These are phyloP conservation scores for Cardinalis cardinalis DNA, from an alignment of 2,113 vertebrate species.

Conservation along the genomic window DNA sequence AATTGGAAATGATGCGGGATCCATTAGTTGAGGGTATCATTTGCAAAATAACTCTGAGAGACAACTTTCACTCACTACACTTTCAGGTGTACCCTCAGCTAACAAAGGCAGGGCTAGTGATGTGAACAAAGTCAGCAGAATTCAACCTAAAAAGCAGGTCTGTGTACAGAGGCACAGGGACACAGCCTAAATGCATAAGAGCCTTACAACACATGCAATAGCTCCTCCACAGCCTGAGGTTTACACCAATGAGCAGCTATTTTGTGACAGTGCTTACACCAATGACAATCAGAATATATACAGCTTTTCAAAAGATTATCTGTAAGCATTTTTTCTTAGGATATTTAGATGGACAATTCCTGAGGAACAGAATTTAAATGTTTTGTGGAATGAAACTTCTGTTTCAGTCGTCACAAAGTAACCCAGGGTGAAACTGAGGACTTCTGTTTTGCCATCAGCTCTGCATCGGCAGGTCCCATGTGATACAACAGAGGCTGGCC, in stretches of 20 bases:
- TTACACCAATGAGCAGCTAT: not conserved
- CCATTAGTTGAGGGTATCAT: not conserved
- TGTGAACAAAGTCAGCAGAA: not conserved
- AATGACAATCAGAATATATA: not conserved
- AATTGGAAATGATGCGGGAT: slow-evolving; percentile 43
- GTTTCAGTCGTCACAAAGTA: not conserved
- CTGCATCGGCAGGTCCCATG: not conserved
- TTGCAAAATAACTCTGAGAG: not conserved
- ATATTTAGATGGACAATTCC: not conserved
- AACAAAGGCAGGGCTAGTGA: not conserved
- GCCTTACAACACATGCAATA: not conserved
- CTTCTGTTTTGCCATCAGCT: not conserved
- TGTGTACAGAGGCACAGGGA: not conserved
- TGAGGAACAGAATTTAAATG: not conserved
- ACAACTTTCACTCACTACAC: not conserved
- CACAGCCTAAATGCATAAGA: not conserved
- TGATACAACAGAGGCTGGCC: not conserved
- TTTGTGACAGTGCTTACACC: not conserved
- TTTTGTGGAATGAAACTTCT: not conserved
- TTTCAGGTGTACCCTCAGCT: not conserved
- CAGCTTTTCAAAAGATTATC: not conserved
- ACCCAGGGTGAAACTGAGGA: not conserved
- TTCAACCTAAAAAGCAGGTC: not conserved
- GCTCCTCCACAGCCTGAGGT: not conserved
- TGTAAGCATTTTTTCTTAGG: not conserved